phyloP scores from a whole-genome alignment of 2,113 vertebrate species.

The Synchiropus splendidus region DNA sequence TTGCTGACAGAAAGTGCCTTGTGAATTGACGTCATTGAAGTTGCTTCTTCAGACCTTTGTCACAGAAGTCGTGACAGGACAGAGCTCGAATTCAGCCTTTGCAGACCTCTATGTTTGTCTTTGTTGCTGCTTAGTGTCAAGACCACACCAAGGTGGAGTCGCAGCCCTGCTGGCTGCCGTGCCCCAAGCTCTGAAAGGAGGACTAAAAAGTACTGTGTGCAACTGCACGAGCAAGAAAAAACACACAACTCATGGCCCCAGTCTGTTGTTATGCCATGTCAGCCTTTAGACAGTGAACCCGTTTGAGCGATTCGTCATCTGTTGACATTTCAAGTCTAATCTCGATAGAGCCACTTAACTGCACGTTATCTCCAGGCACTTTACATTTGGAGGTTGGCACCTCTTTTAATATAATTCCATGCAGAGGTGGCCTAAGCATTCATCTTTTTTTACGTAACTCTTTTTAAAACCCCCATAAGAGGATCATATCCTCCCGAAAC shows the following conservation, averaged over 20 bases:
- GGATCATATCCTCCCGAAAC: conserved; percentile 19
- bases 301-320: no score
- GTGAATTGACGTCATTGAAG: conserved; percentile 68
- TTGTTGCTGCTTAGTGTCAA: conserved; percentile 39
- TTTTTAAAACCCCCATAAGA: conserved; percentile 13
- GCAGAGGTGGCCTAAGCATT: no score
- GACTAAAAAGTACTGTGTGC: conserved; percentile 58
- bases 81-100: conserved; percentile 37
- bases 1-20: conserved; percentile 81
- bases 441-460: conserved; percentile 16
- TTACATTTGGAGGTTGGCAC: no score
- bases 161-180: conserved; percentile 28
- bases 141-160: conserved; percentile 22
- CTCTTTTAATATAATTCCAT: no score
- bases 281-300: no score
- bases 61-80: conserved; percentile 44
- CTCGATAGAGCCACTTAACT: no score
- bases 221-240: conserved; percentile 49
- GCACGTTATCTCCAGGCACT: no score
- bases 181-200: conserved; percentile 41
- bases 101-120: conserved; percentile 29
- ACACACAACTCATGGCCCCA: conserved; percentile 3
- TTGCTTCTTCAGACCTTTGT: conserved; percentile 43
- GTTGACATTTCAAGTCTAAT: no score
- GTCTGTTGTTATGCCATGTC: no score